Conservation (phyloP, 2,797 vertebrate species). For the Lagorchestes hirsutus region DNA sequence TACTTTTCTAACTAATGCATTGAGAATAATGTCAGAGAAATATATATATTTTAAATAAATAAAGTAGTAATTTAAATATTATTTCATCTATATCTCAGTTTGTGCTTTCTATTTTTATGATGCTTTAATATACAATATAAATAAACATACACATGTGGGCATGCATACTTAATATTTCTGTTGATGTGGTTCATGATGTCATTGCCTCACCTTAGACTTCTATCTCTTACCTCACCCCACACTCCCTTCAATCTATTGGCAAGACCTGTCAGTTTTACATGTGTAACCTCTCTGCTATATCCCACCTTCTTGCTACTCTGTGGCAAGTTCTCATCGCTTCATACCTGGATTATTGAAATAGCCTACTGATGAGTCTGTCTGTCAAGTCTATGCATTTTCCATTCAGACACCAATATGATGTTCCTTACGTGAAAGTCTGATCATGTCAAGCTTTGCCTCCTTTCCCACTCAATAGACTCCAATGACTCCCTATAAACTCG, state of each 20-base stretch:
- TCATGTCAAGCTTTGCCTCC: not conserved
- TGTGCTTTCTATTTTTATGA: not conserved
- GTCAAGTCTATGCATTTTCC: not conserved
- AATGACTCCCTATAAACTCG: not conserved
- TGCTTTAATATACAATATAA: not conserved
- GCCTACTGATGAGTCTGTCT: not conserved
- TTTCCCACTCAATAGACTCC: too few relatives aligned
- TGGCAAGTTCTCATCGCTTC: not conserved
- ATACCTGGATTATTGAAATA: not conserved
- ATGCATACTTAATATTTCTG: not conserved
- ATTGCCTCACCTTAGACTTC: not conserved
- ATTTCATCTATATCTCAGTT: not conserved
- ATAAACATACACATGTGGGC: too few relatives aligned
- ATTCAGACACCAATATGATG: not conserved
- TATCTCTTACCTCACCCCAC: not conserved
- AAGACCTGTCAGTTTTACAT: not conserved
- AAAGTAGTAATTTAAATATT: not conserved
- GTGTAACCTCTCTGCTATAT: not conserved
- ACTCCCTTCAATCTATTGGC: not conserved
- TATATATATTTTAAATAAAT: not conserved
- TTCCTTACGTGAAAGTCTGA: not conserved
- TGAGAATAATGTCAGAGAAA: not conserved
- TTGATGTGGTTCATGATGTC: not conserved
- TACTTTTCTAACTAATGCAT: not conserved
- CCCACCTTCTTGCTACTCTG: not conserved